Conservation (phyloP, 35 echinoderm and acorn worm species). For the Patiria miniata region DNA sequence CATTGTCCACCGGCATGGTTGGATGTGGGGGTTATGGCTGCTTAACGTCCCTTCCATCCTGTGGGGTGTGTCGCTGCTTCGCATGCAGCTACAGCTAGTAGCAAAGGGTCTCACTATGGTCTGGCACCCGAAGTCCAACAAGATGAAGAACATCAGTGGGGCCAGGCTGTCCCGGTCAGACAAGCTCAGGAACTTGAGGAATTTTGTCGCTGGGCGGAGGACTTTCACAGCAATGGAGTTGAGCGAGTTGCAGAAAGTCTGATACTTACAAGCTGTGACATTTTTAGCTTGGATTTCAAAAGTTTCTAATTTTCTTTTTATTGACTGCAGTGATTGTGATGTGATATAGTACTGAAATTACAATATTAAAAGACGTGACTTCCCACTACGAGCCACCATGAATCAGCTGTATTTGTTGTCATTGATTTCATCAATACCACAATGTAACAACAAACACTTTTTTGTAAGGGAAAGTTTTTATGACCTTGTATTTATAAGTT, state of each 20-base stretch:
- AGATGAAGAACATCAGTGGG: neutral
- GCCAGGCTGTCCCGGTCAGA: slow-evolving; percentile 34
- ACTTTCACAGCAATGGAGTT: slow-evolving; percentile 54
- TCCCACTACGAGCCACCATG: too few relatives aligned
- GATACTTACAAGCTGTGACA: too few relatives aligned
- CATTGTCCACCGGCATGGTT: slow-evolving; percentile 48
- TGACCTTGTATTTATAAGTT: too few relatives aligned
- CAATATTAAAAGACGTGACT: too few relatives aligned
- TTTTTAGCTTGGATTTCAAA: neutral
- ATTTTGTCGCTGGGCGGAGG: slow-evolving; percentile 79
- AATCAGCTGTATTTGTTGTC: too few relatives aligned
- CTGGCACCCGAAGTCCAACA: slow-evolving; percentile 23
- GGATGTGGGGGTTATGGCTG: slow-evolving; percentile 51
- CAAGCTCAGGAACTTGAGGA: slow-evolving; percentile 63
- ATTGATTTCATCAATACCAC: too few relatives aligned
- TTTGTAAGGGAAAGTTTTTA: too few relatives aligned
- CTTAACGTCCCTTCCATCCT: slow-evolving; percentile 71
- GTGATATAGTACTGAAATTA: neutral
- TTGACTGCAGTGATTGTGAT: neutral
- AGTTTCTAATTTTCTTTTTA: neutral
- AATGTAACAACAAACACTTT: too few relatives aligned
- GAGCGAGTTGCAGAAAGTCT: neutral
- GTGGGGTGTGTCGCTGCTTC: slow-evolving; percentile 73
- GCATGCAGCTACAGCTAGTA: slow-evolving; percentile 55
- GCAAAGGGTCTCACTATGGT: slow-evolving; percentile 66